Conservation (phyloP, 92 coral and sea anemone genomes). For the Heteractis magnifica region DNA sequence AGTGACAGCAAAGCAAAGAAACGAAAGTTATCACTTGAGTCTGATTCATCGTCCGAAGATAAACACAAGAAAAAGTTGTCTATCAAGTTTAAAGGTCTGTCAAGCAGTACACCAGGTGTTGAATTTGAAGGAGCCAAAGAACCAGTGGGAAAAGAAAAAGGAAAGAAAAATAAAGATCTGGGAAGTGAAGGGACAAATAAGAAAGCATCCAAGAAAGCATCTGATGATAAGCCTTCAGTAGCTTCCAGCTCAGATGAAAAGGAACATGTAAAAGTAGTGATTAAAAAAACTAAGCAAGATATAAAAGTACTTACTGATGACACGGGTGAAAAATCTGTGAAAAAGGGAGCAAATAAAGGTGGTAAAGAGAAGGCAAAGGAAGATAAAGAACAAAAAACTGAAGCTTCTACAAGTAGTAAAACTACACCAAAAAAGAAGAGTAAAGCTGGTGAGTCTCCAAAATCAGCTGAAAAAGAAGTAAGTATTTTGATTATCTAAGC, state of each 20-base stretch:
- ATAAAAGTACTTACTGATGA: slow-evolving; percentile 1
- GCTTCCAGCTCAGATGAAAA: slow-evolving; percentile 33
- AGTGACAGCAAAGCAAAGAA: slow-evolving; percentile 27
- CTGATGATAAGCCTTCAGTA: not conserved
- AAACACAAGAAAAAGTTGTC: slow-evolving; percentile 62
- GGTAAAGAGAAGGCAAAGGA: slow-evolving; percentile 13
- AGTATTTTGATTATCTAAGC: not conserved
- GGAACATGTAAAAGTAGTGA: slow-evolving; percentile 80
- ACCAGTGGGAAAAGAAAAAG: slow-evolving; percentile 13
- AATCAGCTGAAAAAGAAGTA: slow-evolving; percentile 16
- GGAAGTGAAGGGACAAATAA: slow-evolving; percentile 37
- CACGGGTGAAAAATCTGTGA: not conserved
- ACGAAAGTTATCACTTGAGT: slow-evolving; percentile 19
- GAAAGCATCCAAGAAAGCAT: slow-evolving; percentile 42
- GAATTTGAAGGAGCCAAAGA: slow-evolving; percentile 40
- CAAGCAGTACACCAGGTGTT: slow-evolving; percentile 35
- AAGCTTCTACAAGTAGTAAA: slow-evolving; percentile 4
- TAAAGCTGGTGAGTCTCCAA: slow-evolving; percentile 8
- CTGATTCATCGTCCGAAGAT: slow-evolving; percentile 14
- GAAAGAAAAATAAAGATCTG: not conserved
- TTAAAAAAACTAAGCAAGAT: slow-evolving; percentile 65
- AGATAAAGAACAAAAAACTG: slow-evolving; percentile 15
- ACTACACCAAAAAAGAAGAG: slow-evolving; percentile 24
- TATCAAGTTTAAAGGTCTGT: slow-evolving; percentile 76
- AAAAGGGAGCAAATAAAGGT: slow-evolving; percentile 2